Evolutionary conservation across 2,797 vertebrate species (phyloP), one percentile per base, ranked within the genome.

Genomic region (Labroides dimidiatus): DNA sequence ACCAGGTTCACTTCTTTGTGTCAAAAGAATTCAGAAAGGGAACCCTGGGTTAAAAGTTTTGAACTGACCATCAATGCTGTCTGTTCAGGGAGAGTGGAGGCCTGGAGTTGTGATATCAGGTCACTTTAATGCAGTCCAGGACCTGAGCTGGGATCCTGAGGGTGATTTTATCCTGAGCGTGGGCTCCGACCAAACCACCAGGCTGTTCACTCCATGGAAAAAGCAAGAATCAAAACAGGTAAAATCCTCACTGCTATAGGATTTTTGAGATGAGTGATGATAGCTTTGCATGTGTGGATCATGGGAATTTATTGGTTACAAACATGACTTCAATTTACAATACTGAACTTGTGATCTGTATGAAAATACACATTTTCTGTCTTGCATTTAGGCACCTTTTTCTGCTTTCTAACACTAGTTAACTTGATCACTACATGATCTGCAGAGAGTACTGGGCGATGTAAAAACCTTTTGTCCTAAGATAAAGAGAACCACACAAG

Each of bases 151-250:
- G 98, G 97, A 99, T 81, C 96, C 97, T 19, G 95, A 98, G 76
- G 98, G 98, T 54, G 96, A 98, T 54, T 99, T 98, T 87, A 87
- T 99, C 42, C 78, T 99, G 61, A 98, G 95, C 7, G 96, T 97
- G 78, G 91, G 96, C 62, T 94, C 94, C 6, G 98, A 99, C 91
- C 97, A 99, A 93, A 99, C 98, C 61, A 96, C 96, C 47, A 93
- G 98, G 77, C 94, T 99, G 64, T 96, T 98, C 43, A 95, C 96
- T 72, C 96, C 96, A 0, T 99, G 98, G 98, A 97, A 87, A 52
- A 96, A 85, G 82, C 90, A 90, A 69, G 87, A 87, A 37, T 65
- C 81, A 6, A 79, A 86, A 64, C 87, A 94, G 95, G 97, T 89
- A 77, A 72, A 4, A 16, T 1, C 41, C 41, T 42, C 12, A 42